Conservation (phyloP, 92 coral and sea anemone species). For the Epizoanthus illoricatus region DNA sequence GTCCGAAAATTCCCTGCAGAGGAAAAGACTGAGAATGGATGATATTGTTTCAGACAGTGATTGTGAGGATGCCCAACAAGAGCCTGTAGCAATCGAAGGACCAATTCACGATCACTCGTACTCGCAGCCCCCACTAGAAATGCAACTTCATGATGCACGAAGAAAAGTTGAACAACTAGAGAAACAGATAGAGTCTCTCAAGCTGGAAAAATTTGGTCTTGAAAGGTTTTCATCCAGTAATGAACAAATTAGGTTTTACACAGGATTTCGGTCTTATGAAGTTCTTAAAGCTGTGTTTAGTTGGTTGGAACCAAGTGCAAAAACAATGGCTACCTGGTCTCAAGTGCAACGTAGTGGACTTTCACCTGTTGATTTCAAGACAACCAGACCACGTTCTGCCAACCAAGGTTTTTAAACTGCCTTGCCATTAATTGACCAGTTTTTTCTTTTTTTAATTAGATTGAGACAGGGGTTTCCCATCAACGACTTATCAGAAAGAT, state of each 20-base stretch:
- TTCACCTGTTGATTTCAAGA: neutral
- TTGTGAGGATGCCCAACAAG: neutral
- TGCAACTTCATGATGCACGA: neutral
- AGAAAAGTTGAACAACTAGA: neutral
- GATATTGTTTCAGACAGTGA: neutral
- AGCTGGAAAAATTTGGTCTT: neutral
- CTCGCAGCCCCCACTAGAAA: neutral
- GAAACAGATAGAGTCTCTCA: neutral
- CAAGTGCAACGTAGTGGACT: conserved; percentile 7
- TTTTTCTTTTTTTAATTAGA: conserved; percentile 27
- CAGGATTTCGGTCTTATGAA: conserved; percentile 31
- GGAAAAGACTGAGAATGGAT: neutral
- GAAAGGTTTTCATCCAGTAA: conserved; percentile 21
- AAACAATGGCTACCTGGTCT: conserved; percentile 29
- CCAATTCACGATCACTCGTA: neutral
- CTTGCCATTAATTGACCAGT: conserved; percentile 13
- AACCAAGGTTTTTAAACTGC: neutral
- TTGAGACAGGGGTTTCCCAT: conserved; percentile 20
- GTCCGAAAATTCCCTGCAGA: neutral
- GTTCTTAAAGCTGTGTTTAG: conserved; percentile 17
- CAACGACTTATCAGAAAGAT: conserved; percentile 8
- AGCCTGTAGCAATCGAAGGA: neutral
- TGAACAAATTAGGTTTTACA: conserved; percentile 31
- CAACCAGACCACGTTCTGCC: no score
- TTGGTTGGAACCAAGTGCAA: conserved; percentile 9